phyloP scores from a whole-genome alignment of 2,113 vertebrate species.

The Tringa solitaria region DNA sequence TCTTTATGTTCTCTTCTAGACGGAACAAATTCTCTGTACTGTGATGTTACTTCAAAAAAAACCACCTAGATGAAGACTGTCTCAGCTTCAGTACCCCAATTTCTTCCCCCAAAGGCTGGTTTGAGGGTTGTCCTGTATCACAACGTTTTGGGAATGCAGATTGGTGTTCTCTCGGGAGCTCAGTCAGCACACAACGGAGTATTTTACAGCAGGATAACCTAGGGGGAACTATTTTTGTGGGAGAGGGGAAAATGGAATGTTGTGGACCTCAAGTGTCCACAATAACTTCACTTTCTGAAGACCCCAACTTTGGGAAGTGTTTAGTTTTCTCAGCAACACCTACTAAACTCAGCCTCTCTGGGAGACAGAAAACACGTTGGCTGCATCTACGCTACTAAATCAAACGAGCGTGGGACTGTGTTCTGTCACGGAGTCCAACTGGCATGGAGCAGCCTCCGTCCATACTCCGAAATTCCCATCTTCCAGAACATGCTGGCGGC shows the following conservation, averaged over 20 bases:
- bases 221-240: not conserved
- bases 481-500: slow-evolving; percentile 12
- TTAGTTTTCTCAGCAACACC: slow-evolving; percentile 10
- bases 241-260: not conserved
- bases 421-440: slow-evolving; percentile 51
- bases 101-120: not conserved
- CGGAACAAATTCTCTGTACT: not conserved
- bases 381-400: slow-evolving; percentile 27
- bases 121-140: not conserved
- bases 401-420: slow-evolving; percentile 12
- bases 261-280: not conserved
- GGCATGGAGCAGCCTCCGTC: slow-evolving; percentile 19
- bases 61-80: not conserved
- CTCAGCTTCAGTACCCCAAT: not conserved
- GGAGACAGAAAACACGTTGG: not conserved
- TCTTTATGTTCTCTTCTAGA: not conserved
- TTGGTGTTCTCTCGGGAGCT: not conserved
- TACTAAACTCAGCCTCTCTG: not conserved
- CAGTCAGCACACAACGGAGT: not conserved
- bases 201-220: not conserved
- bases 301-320: not conserved
- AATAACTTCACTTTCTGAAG: not conserved
- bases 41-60: not conserved
- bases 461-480: slow-evolving; percentile 18
- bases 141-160: not conserved